These are phyloP conservation scores for Amblyjoppa fuscipennis DNA, from an alignment of 2,888 invertebrate genomes.

Conservation along the genomic window DNA sequence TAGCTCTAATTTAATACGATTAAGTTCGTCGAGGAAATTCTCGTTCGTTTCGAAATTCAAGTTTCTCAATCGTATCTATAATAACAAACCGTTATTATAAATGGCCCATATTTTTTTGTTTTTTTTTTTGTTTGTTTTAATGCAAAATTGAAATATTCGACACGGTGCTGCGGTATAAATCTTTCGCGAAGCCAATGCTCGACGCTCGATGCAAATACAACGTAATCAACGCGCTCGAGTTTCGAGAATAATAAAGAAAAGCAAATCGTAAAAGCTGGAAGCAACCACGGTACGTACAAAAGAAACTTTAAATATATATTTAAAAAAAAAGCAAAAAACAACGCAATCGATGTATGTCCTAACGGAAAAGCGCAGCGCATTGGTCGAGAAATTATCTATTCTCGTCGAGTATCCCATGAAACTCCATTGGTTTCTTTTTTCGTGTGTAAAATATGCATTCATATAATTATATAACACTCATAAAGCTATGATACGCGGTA, in stretches of 20 bases:
- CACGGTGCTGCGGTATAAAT: constrained; percentile 16
- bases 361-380: constrained; percentile 47
- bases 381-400: constrained; percentile 34
- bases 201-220: constrained; percentile 10
- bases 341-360: constrained; percentile 3
- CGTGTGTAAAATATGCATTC: constrained; percentile 61
- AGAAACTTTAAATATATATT: constrained; percentile 24
- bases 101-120: constrained; percentile 46
- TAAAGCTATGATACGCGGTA: constrained; percentile 65
- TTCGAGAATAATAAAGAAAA: constrained; percentile 35
- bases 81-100: constrained; percentile 22
- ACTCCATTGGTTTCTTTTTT: constrained; percentile 53
- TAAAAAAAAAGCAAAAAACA: constrained; percentile 18
- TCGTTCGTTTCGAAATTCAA: constrained; percentile 40
- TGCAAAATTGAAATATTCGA: constrained; percentile 43
- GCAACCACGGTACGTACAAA: constrained; percentile 40
- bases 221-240: constrained; percentile 20
- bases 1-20: constrained; percentile 61
- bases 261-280: constrained; percentile 47
- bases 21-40: constrained; percentile 50
- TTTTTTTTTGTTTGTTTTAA: background rate
- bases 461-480: constrained; percentile 67
- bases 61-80: constrained; percentile 1
- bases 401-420: constrained; percentile 27
- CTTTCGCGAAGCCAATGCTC: constrained; percentile 30